These are phyloP conservation scores for Accipiter virgatus DNA, from an alignment of 2,113 vertebrate genomes.

Conservation along the genomic window DNA sequence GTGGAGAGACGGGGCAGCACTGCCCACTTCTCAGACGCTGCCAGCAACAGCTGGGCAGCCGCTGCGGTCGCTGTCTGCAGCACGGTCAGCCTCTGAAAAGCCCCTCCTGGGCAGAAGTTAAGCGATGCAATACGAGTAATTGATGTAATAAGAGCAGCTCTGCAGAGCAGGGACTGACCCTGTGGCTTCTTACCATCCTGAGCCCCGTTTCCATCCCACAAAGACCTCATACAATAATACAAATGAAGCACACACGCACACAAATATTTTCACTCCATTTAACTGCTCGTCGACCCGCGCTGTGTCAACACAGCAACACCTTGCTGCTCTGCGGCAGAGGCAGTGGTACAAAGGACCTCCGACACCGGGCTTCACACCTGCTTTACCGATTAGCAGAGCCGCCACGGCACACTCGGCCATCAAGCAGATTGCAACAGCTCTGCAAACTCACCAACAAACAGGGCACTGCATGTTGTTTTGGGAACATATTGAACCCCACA, in stretches of 20 bases:
- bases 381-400: neutral
- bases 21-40: neutral
- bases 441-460: neutral
- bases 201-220: neutral
- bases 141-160: neutral
- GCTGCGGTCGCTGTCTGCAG: neutral
- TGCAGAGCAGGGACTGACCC: neutral
- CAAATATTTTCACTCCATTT: neutral
- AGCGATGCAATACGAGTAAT: accelerated
- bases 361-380: neutral
- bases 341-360: neutral
- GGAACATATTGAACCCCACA: neutral
- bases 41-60: neutral
- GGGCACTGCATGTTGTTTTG: neutral
- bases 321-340: neutral
- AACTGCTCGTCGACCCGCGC: accelerated
- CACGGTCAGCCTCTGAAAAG: neutral
- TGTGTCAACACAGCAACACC: neutral
- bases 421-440: neutral
- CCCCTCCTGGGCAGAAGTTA: neutral
- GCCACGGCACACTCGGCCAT: accelerated
- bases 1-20: neutral
- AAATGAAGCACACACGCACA: neutral
- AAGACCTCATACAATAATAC: neutral
- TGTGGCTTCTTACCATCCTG: neutral